These are phyloP conservation scores for Candidula unifasciata DNA, from an alignment of 2,888 invertebrate species.

Conservation along the genomic window DNA sequence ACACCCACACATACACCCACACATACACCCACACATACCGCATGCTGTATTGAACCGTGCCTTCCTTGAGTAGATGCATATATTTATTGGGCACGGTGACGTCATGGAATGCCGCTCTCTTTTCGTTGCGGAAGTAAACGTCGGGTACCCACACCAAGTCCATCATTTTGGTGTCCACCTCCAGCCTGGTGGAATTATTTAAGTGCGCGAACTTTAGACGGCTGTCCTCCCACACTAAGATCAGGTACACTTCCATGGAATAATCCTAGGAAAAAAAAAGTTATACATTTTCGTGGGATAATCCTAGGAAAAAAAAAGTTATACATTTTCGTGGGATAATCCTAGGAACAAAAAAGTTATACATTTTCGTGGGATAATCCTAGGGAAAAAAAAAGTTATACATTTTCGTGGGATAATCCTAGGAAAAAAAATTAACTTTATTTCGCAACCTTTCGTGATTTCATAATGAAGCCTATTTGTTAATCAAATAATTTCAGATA, in stretches of 20 bases:
- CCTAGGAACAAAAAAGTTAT: background rate
- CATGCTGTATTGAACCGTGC: conserved; percentile 57
- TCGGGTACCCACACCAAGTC: conserved; percentile 70
- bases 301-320: background rate
- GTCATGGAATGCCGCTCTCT: conserved; percentile 67
- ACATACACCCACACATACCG: conserved; percentile 36
- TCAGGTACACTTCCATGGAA: conserved; percentile 60
- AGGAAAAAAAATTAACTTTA: background rate
- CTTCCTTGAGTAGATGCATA: conserved; percentile 70
- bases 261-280: conserved; percentile 12
- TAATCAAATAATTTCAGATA: too few species aligned
- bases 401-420: background rate
- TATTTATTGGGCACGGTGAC: conserved; percentile 73
- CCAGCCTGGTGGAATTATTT: conserved; percentile 61
- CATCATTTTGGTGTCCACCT: conserved; percentile 70
- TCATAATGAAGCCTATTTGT: too few species aligned
- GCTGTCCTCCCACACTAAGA: conserved; percentile 67
- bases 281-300: background rate
- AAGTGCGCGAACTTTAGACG: conserved; percentile 60
- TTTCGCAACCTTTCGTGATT: too few species aligned
- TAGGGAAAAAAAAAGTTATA: background rate
- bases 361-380: background rate
- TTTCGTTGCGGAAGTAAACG: conserved; percentile 73
- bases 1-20: too few species aligned
- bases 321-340: background rate